phyloP scores from a whole-genome alignment of 2,888 invertebrate species.

The Idaea biselata region DNA sequence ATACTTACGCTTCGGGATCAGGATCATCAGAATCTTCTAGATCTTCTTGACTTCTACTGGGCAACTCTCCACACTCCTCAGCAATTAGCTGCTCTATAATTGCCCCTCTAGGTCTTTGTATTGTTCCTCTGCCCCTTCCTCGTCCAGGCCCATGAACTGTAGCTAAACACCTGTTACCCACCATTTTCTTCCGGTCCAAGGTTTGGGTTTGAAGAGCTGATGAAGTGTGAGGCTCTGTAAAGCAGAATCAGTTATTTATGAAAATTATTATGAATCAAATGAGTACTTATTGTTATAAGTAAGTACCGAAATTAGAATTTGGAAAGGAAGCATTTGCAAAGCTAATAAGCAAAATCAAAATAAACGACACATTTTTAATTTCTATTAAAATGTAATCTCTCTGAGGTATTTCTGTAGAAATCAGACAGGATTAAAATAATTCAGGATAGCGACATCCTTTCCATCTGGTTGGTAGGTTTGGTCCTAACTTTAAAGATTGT shows the following conservation, averaged over 20 bases:
- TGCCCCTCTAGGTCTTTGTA: slow-evolving; percentile 64
- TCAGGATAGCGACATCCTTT: too few species aligned
- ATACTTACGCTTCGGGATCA: slow-evolving; percentile 68
- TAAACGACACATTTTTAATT: background rate
- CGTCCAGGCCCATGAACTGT: slow-evolving; percentile 65
- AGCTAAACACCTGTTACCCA: slow-evolving; percentile 63
- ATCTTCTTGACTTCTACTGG: slow-evolving; percentile 76
- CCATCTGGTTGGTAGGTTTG: background rate
- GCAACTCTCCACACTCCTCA: slow-evolving; percentile 68
- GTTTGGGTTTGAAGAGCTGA: slow-evolving; percentile 76
- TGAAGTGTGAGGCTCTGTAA: slow-evolving; percentile 70
- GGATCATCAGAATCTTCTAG: slow-evolving; percentile 82
- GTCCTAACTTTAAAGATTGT: background rate
- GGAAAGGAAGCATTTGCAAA: background rate
- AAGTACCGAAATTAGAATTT: background rate
- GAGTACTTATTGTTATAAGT: background rate
- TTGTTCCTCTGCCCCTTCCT: slow-evolving; percentile 50
- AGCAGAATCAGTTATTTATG: slow-evolving; percentile 10
- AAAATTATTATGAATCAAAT: background rate
- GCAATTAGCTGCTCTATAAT: slow-evolving; percentile 72
- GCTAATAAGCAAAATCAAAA: slow-evolving; percentile 1
- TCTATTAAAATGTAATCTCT: too few species aligned
- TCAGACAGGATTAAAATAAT: too few species aligned
- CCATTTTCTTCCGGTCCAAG: slow-evolving; percentile 60
- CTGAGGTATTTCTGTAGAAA: too few species aligned